Percentiles rank a stretch among this genome's conserved stretches.
Evolutionary conservation across 2,888 invertebrate genomes (phyloP).

Genomic region (Adelphocoris suturalis): DNA sequence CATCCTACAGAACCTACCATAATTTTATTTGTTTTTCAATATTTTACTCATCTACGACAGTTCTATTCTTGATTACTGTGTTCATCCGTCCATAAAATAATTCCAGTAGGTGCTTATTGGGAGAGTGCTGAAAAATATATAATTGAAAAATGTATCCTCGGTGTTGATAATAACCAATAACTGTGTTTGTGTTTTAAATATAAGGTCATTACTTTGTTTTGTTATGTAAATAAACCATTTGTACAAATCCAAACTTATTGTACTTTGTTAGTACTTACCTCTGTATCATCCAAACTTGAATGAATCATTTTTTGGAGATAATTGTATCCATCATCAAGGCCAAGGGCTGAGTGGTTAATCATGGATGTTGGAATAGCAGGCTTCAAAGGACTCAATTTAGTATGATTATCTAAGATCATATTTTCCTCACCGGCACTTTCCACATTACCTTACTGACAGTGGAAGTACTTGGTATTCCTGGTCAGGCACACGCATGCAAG

Average conservation of each 20-base stretch:
- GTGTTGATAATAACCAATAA: conserved; percentile 47
- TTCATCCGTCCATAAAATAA: conserved; percentile 37
- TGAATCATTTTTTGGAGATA: too few species aligned
- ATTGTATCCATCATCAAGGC: too few species aligned
- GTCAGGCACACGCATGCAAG: too few species aligned
- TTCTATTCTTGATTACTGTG: neutral
- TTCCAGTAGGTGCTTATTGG: conserved; percentile 12
- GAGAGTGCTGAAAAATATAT: neutral
- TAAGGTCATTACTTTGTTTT: conserved; percentile 35
- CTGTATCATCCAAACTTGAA: too few species aligned
- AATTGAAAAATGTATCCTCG: neutral
- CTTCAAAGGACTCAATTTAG: too few species aligned
- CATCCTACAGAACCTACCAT: neutral
- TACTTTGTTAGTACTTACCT: too few species aligned
- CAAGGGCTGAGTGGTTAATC: too few species aligned
- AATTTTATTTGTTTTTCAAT: neutral
- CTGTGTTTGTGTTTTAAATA: conserved; percentile 38
- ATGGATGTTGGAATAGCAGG: too few species aligned
- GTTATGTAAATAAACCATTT: conserved; percentile 52
- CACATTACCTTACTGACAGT: too few species aligned
- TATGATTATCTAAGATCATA: too few species aligned
- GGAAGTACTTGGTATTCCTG: too few species aligned
- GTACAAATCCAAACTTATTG: neutral
- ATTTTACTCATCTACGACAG: neutral
- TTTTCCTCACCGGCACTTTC: too few species aligned